A percentile compares a stretch with the other conserved stretches of the same genome.
Conservation (phyloP, 2,797 vertebrate species). For the Mycteria americana region DNA sequence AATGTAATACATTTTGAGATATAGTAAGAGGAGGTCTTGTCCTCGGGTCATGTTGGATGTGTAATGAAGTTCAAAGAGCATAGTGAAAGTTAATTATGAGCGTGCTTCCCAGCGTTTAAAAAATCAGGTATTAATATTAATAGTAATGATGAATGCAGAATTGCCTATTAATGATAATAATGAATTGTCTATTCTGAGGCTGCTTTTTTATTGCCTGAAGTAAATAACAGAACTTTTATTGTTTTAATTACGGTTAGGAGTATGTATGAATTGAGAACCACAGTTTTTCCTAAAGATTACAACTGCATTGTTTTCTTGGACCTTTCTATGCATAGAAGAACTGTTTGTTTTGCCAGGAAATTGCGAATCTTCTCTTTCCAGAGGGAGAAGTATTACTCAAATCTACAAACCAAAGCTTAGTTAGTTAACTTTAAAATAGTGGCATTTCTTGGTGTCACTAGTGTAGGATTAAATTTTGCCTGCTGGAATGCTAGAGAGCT, state of each 20-base stretch:
- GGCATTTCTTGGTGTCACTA: background rate
- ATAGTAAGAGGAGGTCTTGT: background rate
- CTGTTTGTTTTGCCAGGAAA: background rate
- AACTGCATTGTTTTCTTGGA: background rate
- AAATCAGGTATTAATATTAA: background rate
- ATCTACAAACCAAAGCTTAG: background rate
- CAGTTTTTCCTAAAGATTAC: background rate
- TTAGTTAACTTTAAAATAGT: background rate
- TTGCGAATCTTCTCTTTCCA: background rate
- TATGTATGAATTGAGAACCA: background rate
- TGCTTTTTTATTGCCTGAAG: background rate
- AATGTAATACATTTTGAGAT: background rate
- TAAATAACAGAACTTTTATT: background rate
- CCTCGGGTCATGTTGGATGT: background rate
- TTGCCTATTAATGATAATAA: background rate
- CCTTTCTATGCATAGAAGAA: background rate
- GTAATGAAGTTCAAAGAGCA: background rate
- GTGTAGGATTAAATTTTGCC: background rate
- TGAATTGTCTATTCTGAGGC: background rate
- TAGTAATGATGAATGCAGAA: background rate
- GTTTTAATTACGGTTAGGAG: background rate
- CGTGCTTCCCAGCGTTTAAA: background rate
- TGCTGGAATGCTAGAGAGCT: background rate
- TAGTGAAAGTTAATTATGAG: background rate
- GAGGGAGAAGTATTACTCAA: background rate